Conservation (phyloP, 1,140 invertebrate genomes). For the Tetraneura akinire region DNA sequence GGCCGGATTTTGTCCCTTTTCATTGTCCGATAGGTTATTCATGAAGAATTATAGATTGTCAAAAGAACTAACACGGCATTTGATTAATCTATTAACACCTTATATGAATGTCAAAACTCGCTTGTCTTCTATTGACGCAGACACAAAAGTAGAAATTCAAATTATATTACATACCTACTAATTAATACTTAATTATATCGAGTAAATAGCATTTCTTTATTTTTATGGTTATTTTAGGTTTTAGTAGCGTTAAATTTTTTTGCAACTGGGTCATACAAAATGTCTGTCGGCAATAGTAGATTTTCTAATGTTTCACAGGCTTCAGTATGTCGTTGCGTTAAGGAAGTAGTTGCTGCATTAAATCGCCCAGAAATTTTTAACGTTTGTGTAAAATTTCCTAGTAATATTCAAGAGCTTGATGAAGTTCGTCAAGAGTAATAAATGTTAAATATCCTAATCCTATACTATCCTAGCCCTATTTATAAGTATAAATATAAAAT, state of each 20-base stretch:
- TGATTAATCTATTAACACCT: not conserved
- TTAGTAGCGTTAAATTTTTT: not conserved
- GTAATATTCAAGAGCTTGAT: not conserved
- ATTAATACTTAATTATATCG: too few species aligned
- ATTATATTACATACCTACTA: too few species aligned
- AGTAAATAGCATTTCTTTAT: too few species aligned
- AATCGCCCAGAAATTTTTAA: not conserved
- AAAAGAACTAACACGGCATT: not conserved
- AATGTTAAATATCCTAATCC: not conserved
- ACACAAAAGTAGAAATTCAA: not conserved
- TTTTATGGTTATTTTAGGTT: conserved; percentile 12
- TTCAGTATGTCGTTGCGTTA: too few species aligned
- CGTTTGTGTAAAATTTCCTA: not conserved
- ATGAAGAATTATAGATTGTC: not conserved
- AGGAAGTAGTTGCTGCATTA: not conserved
- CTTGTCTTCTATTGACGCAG: not conserved
- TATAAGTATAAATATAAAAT: too few species aligned
- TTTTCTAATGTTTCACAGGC: too few species aligned
- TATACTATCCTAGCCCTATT: too few species aligned
- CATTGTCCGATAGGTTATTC: not conserved
- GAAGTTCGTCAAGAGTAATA: not conserved
- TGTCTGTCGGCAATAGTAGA: too few species aligned
- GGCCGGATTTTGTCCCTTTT: not conserved
- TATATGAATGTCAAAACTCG: not conserved
- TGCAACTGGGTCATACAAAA: not conserved